Evolutionary conservation across 2,797 vertebrate genomes (phyloP).

Genomic region (Hapalemur alaotrensis): DNA sequence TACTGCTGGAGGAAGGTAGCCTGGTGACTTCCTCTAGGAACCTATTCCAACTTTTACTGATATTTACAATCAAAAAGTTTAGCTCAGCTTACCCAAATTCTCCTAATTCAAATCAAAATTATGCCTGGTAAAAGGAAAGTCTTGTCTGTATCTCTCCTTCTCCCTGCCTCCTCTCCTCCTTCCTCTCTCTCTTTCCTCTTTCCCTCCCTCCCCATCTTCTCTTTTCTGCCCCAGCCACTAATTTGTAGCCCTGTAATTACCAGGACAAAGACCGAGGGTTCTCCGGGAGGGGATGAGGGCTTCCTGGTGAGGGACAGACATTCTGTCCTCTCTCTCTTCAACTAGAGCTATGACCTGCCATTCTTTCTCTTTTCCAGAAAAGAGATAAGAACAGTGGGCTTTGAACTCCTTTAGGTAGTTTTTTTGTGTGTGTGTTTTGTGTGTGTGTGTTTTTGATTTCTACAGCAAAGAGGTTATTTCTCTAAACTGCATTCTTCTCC

Average conservation of each 20-base stretch:
- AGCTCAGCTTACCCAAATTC: background rate
- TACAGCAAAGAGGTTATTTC: background rate
- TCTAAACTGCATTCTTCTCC: conserved; percentile 33
- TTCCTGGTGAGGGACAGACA: background rate
- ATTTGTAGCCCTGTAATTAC: background rate
- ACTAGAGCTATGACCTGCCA: background rate
- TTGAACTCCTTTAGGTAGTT: background rate
- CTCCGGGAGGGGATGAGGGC: background rate
- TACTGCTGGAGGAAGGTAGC: background rate
- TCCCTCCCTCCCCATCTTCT: background rate
- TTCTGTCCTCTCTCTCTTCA: background rate
- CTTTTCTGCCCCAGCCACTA: background rate
- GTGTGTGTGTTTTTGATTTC: background rate
- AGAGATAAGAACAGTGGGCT: background rate
- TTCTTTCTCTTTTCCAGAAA: background rate
- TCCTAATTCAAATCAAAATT: background rate
- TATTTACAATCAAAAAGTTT: background rate
- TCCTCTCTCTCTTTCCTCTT: background rate
- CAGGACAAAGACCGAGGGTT: background rate
- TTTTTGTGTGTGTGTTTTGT: no score
- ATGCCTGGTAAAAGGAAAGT: background rate
- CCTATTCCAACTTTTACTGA: background rate
- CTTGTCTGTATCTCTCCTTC: background rate
- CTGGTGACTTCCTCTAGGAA: background rate
- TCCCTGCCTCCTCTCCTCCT: background rate